Evolutionary conservation across 2,888 invertebrate genomes (phyloP), one percentile per base, ranked within the genome.

Genomic region (Athalia rosae): DNA sequence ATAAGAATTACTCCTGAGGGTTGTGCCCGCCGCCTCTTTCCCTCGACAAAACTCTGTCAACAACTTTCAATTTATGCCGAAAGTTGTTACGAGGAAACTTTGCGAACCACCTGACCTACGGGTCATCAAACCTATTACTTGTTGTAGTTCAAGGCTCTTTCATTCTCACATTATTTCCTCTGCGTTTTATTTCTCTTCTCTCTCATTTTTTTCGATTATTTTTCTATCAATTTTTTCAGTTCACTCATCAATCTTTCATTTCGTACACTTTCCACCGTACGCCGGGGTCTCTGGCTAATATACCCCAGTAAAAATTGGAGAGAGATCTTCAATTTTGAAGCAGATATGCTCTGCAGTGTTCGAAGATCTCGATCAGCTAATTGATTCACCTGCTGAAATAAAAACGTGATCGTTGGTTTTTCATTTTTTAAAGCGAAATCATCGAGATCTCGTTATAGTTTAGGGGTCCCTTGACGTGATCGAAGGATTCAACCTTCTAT

Each of bases 11-110:
- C 74, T 74, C 74, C 61, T 61, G 59, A 74, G 74, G 74, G 74
- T 59, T 74, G 74, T 74, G 74, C 62, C 61, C 71, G 56, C 48
- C 74, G 45, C 74, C 43, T 62, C 58, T 47, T 48, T 48, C 58
- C 48, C 62, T 74, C 74, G 58, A 74, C 74, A 74, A 74, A 74
- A 74, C 74, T 74, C 74, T 74, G 74, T 74, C 84, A 84, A 84
- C 84, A 84, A 85, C 83, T 85, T 85, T 85, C 85, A 85, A 87
- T 87, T 86, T 85, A 87, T 85, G 83, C 84, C 69, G 80, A 84
- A 85, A 84, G 84, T 85, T 83, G 83, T 85, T 85, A 82, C 83
- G 82, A 73, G 81, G 82, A 74, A 62, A 74, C 59, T 62, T 74
- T 58, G 59, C 47, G 50, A 74, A 62, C 59, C 74, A 74, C 74